Percentiles rank a stretch among this genome's conserved stretches.
Conservation (phyloP, 2,888 invertebrate genomes). For the Drosophila percnosoma region DNA sequence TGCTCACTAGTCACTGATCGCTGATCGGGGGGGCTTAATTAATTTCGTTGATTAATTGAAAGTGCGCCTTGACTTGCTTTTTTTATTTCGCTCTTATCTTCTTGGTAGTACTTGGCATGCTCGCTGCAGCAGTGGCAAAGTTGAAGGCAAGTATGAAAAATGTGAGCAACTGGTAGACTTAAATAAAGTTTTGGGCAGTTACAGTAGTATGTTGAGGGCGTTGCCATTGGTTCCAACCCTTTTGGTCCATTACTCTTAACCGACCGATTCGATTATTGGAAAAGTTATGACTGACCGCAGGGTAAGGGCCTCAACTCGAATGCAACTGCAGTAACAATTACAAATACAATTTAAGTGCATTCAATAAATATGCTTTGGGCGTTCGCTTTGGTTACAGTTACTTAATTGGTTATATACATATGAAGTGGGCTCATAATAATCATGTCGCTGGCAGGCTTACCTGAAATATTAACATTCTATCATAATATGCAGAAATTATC, state of each 20-base stretch:
- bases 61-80: conserved; percentile 60
- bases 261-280: conserved; percentile 63
- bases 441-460: neutral
- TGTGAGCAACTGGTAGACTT: conserved; percentile 28
- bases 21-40: conserved; percentile 65
- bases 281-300: conserved; percentile 60
- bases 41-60: conserved; percentile 81
- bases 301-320: conserved; percentile 27
- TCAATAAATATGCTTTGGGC: conserved; percentile 42
- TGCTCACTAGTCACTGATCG: conserved; percentile 46
- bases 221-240: conserved; percentile 62
- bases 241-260: conserved; percentile 67
- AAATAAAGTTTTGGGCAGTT: conserved; percentile 31
- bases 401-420: conserved; percentile 29
- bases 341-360: conserved; percentile 43
- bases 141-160: conserved; percentile 71
- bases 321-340: conserved; percentile 44
- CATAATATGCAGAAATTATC: neutral
- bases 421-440: conserved; percentile 4
- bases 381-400: conserved; percentile 31
- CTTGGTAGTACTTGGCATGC: conserved; percentile 10
- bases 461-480: conserved; percentile 8
- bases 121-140: conserved; percentile 66
- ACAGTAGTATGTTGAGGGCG: conserved; percentile 77
- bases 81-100: conserved; percentile 8